Evolutionary conservation across 2,113 vertebrate species (phyloP).

Genomic region (Hassar affinis): DNA sequence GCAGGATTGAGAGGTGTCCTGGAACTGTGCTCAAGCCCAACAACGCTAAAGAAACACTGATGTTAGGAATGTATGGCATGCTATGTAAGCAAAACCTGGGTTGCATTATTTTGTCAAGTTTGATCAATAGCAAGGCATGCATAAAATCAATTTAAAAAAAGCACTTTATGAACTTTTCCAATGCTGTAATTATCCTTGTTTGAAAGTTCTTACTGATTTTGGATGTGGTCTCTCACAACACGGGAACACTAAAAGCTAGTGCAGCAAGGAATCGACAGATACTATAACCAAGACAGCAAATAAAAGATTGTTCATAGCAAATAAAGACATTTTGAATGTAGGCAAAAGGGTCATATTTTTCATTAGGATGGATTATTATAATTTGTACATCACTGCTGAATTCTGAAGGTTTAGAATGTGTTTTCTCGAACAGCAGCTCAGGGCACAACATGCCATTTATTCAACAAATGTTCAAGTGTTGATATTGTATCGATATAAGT

Average conservation of each 20-base stretch:
- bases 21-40: slow-evolving; percentile 19
- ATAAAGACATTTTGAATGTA: not conserved
- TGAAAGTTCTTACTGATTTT: not conserved
- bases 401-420: too few relatives aligned
- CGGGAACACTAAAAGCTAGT: too few relatives aligned
- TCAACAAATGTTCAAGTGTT: too few relatives aligned
- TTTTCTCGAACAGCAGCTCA: too few relatives aligned
- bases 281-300: not conserved
- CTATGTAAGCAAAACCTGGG: slow-evolving; percentile 1
- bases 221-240: not conserved
- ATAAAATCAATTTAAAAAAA: not conserved
- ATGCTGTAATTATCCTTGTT: not conserved
- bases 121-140: not conserved
- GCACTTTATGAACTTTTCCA: too few relatives aligned
- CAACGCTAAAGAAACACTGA: not conserved
- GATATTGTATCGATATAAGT: too few relatives aligned
- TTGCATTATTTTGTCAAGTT: not conserved
- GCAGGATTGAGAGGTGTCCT: slow-evolving; percentile 34
- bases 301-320: not conserved
- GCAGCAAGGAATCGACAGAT: not conserved
- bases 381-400: too few relatives aligned
- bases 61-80: not conserved
- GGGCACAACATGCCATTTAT: too few relatives aligned
- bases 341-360: not conserved
- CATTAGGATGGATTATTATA: too few relatives aligned